Base-by-base conservation (phyloP, 2,888 invertebrate species). In the Spodoptera littoralis region DNA sequence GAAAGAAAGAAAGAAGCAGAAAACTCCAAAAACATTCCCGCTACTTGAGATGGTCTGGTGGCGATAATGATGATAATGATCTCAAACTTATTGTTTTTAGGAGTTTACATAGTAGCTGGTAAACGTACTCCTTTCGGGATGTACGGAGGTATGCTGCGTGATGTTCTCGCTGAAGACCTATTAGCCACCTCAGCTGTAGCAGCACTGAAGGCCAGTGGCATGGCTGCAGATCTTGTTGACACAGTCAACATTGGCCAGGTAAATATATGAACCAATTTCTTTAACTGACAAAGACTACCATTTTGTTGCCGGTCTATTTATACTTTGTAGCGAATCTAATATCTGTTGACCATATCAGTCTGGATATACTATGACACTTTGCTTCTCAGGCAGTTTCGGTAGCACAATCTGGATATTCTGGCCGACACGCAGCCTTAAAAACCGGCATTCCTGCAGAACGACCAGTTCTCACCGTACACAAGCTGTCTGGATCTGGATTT, bases 111-210 rank as follows among this genome's bases (percentile, higher is more conserved):
- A 24, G 65, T 75, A 13, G 70, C 72, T 1, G 72, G 64, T 27
- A 69, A 68, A 22, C 59, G 75, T 2, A 75, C 75, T n/a, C 68
- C 75, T 8, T 68, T 73, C 27, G 75, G 73, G 2, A 73, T 58
- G 56, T 59, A 56, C 11, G 73, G 75, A 13, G 73, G 73, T 1
- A 24, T 57, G 11, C 62, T 71, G 24, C 49, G 60, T 4, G 54
- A 73, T n/a, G 50, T 55, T 6, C 13, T 43, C n/a, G 43, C 71
- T 6, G 66, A 67, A 36, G 71, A 75, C 43, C 43, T 75, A 47
- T 73, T 71, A 43, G 68, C 73, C 11, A 53, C 51, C 22, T 65
- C 65, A 36, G 73, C 63, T 13, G 54, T n/a, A 42, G 65, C 60
- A 4, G 71, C 73, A 6, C 18, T 75, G 9, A 27, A 45, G 44